Evolutionary conservation across 2,888 invertebrate species (phyloP).

Genomic region (Spisula subtruncata): DNA sequence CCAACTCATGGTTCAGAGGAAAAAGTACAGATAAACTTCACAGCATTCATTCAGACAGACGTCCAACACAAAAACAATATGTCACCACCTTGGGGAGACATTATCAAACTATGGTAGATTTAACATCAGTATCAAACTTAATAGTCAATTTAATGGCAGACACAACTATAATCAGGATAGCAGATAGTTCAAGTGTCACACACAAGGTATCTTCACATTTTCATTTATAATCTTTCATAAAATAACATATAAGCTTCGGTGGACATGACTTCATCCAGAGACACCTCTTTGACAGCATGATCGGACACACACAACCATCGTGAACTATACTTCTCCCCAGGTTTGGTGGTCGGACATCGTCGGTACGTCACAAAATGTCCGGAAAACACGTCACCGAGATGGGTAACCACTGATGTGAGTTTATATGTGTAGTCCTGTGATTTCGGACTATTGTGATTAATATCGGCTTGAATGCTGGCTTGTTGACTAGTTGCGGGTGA

Average conservation of each 20-base stretch:
- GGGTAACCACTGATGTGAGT: constrained; percentile 95
- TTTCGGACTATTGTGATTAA: constrained; percentile 76
- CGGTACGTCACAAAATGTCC: constrained; percentile 98
- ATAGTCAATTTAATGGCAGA: too few relatives aligned
- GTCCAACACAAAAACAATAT: too few relatives aligned
- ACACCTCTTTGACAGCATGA: constrained; percentile 93
- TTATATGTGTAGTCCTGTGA: constrained; percentile 91
- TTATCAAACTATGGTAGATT: too few relatives aligned
- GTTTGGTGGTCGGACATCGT: constrained; percentile 88
- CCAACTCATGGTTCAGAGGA: too few relatives aligned
- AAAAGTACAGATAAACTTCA: too few relatives aligned
- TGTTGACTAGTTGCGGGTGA: constrained; percentile 76
- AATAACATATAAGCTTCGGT: constrained; percentile 97
- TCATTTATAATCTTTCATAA: constrained; percentile 91
- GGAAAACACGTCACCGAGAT: constrained; percentile 95
- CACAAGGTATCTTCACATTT: neutral
- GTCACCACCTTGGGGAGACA: too few relatives aligned
- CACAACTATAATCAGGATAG: too few relatives aligned
- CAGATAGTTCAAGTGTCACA: too few relatives aligned
- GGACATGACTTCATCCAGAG: constrained; percentile 93
- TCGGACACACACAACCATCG: constrained; percentile 97
- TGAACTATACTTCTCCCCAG: constrained; percentile 79
- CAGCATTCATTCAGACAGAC: too few relatives aligned
- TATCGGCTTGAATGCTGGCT: constrained; percentile 79
- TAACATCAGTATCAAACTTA: too few relatives aligned